These are phyloP conservation scores for Metallyticus violacea DNA, from an alignment of 2,888 invertebrate genomes.

Conservation along the genomic window DNA sequence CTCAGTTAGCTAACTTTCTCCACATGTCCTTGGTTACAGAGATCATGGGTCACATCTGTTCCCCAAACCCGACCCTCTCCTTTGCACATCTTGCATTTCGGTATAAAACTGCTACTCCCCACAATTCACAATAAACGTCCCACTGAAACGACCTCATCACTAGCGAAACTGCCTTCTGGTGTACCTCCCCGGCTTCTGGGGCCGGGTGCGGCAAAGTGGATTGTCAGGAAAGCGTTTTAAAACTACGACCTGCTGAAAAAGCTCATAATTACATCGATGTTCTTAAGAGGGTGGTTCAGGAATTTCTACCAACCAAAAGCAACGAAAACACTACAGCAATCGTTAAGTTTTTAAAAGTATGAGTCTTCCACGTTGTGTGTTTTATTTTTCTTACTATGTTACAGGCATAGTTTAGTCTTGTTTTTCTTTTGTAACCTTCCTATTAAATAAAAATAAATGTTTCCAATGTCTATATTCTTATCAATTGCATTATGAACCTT, in stretches of 20 bases:
- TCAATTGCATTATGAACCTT: no score
- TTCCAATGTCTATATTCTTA: no score
- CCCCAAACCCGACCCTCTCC: not conserved
- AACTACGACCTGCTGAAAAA: no score
- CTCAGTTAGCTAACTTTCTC: not conserved
- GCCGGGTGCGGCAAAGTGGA: not conserved
- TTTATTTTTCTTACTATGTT: no score
- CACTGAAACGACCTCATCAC: slow-evolving; percentile 26
- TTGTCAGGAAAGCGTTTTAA: not conserved
- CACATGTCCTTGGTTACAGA: not conserved
- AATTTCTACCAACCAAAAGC: no score
- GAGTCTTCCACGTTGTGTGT: no score
- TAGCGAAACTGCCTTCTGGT: slow-evolving; percentile 16
- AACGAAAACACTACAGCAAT: no score
- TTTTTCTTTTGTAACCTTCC: no score
- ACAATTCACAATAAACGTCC: slow-evolving; percentile 32
- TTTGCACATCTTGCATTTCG: not conserved
- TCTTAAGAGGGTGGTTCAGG: no score
- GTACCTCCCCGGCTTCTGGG: not conserved
- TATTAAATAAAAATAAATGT: no score
- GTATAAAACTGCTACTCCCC: slow-evolving; percentile 15
- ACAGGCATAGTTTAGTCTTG: no score
- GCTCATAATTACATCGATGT: not conserved
- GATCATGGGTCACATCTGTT: slow-evolving; percentile 9
- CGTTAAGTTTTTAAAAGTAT: no score